Percentiles rank a stretch among this genome's conserved stretches.
These are phyloP conservation scores for Tipula unca DNA, from an alignment of 2,888 invertebrate species.

Conservation along the genomic window DNA sequence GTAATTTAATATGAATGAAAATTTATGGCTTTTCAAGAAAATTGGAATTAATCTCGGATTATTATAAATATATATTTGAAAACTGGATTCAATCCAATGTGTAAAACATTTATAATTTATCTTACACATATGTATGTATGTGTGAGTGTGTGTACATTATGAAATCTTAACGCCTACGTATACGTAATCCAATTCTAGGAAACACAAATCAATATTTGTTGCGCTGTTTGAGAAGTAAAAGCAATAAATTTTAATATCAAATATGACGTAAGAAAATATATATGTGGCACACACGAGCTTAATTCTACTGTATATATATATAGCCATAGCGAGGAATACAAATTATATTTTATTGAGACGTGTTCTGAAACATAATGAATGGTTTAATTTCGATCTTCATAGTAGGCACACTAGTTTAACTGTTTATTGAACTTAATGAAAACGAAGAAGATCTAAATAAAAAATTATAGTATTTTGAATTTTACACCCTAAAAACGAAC, in stretches of 20 bases:
- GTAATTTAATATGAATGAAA: not conserved
- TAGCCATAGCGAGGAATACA: not conserved
- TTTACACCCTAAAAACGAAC: no score
- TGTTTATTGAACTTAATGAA: no score
- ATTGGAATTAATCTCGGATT: not conserved
- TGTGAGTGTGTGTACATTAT: not conserved
- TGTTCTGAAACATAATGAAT: no score
- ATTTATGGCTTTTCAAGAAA: not conserved
- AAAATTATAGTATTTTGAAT: no score
- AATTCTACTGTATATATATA: not conserved
- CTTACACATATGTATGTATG: not conserved
- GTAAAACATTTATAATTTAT: not conserved
- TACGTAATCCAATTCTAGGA: not conserved
- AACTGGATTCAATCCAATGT: not conserved
- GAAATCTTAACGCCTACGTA: not conserved
- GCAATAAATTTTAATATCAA: not conserved
- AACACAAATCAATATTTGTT: not conserved
- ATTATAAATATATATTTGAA: not conserved
- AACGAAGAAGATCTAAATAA: no score
- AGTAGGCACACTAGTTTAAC: no score
- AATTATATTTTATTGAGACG: not conserved
- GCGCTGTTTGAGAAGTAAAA: not conserved
- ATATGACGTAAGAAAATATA: not conserved
- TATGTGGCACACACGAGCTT: not conserved
- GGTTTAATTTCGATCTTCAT: no score